Conservation (phyloP, 2,113 vertebrate species). For the Isichthys henryi region DNA sequence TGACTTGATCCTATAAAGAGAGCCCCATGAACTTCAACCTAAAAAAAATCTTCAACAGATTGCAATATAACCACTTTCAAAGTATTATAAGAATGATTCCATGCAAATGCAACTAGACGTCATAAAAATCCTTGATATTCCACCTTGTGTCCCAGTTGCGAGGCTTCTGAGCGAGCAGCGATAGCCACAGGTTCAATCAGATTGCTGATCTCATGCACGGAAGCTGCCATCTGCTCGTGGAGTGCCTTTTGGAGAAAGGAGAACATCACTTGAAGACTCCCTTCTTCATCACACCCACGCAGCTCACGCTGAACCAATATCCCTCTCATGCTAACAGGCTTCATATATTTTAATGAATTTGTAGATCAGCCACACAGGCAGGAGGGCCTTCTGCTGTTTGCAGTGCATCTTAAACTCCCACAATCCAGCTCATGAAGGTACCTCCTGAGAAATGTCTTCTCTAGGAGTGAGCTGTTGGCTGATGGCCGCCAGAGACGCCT, state of each 20-base stretch:
- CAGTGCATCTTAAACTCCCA: neutral
- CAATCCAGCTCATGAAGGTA: slow-evolving; percentile 33
- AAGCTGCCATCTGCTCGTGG: slow-evolving; percentile 92
- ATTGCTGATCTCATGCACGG: slow-evolving; percentile 93
- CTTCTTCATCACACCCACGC: neutral
- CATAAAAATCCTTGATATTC: neutral
- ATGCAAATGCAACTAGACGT: neutral
- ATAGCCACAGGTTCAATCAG: slow-evolving; percentile 85
- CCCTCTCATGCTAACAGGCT: neutral
- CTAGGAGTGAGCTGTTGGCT: slow-evolving; percentile 89
- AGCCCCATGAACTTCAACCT: neutral
- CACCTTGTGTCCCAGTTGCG: slow-evolving; percentile 95
- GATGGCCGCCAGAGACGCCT: slow-evolving; percentile 88
- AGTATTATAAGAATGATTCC: neutral
- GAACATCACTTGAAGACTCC: neutral
- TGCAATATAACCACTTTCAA: neutral
- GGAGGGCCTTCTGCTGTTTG: neutral
- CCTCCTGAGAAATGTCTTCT: slow-evolving; percentile 93
- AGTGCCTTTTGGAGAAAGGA: slow-evolving; percentile 65
- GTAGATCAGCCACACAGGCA: neutral
- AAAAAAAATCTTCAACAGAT: neutral
- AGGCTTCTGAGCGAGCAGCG: slow-evolving; percentile 82
- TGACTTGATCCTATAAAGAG: neutral
- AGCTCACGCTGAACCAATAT: neutral
- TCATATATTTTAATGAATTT: neutral